Base-by-base conservation (phyloP, 2,888 invertebrate species). In the Tricholauxania praeusta region DNA sequence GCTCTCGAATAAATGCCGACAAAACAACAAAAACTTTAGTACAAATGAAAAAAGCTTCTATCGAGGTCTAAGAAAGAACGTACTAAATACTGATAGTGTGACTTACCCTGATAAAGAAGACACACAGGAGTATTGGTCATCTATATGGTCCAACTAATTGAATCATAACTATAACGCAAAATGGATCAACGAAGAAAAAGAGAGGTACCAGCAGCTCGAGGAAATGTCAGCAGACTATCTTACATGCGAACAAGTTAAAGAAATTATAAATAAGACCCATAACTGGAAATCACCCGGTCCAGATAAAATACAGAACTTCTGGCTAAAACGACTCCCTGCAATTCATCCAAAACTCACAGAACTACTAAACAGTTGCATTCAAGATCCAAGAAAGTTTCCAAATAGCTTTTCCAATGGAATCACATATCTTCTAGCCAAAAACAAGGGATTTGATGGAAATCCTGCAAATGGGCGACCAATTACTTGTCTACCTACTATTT, bases 111-210 rank as follows among this genome's bases (percentile, higher is more conserved):
- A 47, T 22, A 72, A 68, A 69, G 72, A 72, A 55, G 53, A 69
- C 63, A 69, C 63, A 12, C 63, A 69, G 69, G 53, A 55, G n/a
- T 72, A 72, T 47, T 72, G 72, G 64, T 19, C 53, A 15, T 72
- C 68, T 55, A 52, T 69, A 63, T 69, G 72, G 72, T 69, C 72
- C 5, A 72, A 39, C n/a, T 32, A 69, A 28, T 48, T 39, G 22
- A 69, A 22, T 22, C 64, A 68, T 47, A 69, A 69, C 19, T 48
- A 19, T 52, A 17, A 60, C 4, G 72, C 72, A 57, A 19, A 32
- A 14, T 72, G 72, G 72, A 69, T 72, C 47, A 69, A 39, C 1
- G 48, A 69, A 39, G 72, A 72, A 57, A 62, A 49, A 72, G 47
- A 39, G 1, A 68, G 48, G 53, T 72, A 63, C 49, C 72, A 69